Conservation (phyloP, 2,113 vertebrate species). For the Eclectus roratus region DNA sequence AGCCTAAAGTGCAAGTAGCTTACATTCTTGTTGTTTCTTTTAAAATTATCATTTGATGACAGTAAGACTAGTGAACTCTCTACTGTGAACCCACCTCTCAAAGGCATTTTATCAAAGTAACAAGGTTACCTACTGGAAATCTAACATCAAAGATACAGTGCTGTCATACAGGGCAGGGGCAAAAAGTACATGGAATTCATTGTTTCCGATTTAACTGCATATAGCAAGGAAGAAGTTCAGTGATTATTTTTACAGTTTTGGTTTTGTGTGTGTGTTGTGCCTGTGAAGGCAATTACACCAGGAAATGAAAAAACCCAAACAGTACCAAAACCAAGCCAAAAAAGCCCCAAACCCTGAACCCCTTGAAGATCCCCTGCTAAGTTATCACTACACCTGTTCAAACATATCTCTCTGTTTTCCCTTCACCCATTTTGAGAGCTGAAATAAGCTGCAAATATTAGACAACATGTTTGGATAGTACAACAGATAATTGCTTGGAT, state of each 20-base stretch:
- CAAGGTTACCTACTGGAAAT: constrained; percentile 43
- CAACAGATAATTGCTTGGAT: constrained; percentile 54
- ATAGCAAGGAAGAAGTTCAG: background rate
- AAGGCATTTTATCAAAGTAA: constrained; percentile 45
- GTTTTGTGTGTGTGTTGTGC: background rate
- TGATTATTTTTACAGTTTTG: background rate
- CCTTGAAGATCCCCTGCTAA: background rate
- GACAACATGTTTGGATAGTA: constrained; percentile 45
- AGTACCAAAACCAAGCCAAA: background rate
- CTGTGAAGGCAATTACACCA: background rate
- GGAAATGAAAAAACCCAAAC: background rate
- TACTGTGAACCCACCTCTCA: constrained; percentile 2
- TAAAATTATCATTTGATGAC: background rate
- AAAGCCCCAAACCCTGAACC: fast-evolving
- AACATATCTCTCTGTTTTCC: constrained; percentile 13
- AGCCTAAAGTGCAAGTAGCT: background rate
- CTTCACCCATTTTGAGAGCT: constrained; percentile 10
- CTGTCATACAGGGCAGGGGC: constrained; percentile 11
- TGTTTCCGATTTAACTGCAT: constrained; percentile 1
- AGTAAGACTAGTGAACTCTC: background rate
- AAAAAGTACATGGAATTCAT: background rate
- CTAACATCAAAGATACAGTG: background rate
- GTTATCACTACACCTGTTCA: background rate
- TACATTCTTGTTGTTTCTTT: background rate
- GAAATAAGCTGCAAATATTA: constrained; percentile 56